phyloP scores from a whole-genome alignment of 2,113 vertebrate species.

The Rynchops niger region DNA sequence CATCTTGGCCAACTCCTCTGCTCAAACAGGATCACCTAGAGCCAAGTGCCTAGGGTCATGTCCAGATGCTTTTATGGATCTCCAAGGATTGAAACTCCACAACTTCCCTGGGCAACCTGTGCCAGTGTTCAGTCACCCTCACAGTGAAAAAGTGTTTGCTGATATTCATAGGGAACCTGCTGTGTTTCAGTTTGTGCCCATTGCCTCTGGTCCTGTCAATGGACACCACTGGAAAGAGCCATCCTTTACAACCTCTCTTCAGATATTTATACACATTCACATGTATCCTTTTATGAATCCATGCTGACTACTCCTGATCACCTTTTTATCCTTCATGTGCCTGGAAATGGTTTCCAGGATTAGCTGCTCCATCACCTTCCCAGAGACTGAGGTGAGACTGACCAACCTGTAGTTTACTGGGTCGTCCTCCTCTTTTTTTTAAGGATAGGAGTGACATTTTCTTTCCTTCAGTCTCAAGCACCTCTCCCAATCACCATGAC shows the following conservation, averaged over 20 bases:
- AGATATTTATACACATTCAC: neutral
- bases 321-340: neutral
- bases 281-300: neutral
- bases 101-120: neutral
- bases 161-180: neutral
- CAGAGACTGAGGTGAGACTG: neutral
- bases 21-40: neutral
- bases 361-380: neutral
- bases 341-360: neutral
- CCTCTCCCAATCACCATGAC: neutral
- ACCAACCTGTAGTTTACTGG: neutral
- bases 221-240: neutral
- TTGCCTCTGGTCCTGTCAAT: neutral
- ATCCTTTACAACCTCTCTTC: neutral
- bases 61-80: neutral
- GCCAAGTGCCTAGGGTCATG: neutral
- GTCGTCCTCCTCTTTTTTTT: neutral
- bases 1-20: neutral
- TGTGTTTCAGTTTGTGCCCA: neutral
- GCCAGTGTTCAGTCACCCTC: neutral
- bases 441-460: neutral
- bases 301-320: neutral
- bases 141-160: neutral
- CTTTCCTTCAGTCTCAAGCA: neutral
- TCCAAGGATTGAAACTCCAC: neutral